These are phyloP conservation scores for Acestrorhynchus altus DNA, from an alignment of 2,797 vertebrate genomes.

Conservation along the genomic window DNA sequence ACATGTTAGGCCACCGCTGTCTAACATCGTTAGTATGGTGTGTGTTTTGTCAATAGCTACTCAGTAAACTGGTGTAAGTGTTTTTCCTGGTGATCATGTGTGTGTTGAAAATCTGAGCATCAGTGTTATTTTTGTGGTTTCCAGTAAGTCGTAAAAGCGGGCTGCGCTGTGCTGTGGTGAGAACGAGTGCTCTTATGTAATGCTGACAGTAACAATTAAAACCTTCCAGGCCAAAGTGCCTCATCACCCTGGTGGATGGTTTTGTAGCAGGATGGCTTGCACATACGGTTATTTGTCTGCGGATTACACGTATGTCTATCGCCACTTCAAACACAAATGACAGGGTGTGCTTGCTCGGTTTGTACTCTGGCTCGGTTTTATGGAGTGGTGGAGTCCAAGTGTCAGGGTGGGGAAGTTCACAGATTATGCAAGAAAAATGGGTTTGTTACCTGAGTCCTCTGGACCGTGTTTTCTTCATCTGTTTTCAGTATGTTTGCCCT, in stretches of 20 bases:
- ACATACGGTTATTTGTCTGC: conserved; percentile 23
- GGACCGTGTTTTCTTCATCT: background rate
- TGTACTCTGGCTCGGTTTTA: conserved; percentile 10
- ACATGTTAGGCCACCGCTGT: too few species aligned
- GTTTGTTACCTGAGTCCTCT: background rate
- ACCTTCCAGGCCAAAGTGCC: background rate
- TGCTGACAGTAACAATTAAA: conserved; percentile 23
- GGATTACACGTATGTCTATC: conserved; percentile 9
- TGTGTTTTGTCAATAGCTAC: conserved; percentile 4
- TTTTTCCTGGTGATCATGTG: conserved; percentile 27
- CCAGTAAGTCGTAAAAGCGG: conserved; percentile 24
- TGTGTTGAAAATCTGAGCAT: conserved; percentile 28
- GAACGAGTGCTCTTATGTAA: conserved; percentile 1
- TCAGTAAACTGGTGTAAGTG: background rate
- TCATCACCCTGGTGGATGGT: conserved; percentile 5
- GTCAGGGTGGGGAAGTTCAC: background rate
- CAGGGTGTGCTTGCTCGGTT: conserved; percentile 4
- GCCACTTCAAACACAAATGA: conserved; percentile 27
- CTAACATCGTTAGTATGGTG: conserved; percentile 20
- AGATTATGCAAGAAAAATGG: background rate
- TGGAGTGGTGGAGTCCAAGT: conserved; percentile 11
- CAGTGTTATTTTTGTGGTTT: conserved; percentile 33
- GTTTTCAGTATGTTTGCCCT: background rate
- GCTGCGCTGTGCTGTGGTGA: background rate
- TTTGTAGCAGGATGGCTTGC: background rate